These are phyloP conservation scores for Slavum lentiscoides DNA, from an alignment of 2,888 invertebrate species.

Conservation along the genomic window DNA sequence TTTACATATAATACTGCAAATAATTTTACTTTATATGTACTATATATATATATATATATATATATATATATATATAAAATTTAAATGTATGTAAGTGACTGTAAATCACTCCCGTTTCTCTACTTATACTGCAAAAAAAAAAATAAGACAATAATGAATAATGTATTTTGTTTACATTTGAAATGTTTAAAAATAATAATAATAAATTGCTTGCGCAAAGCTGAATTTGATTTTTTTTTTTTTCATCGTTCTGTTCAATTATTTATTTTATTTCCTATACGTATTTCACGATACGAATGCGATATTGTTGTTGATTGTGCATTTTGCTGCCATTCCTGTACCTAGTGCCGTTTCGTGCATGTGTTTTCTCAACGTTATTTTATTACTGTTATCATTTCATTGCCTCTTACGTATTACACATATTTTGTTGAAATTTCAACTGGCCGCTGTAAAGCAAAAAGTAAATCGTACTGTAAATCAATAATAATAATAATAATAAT, in stretches of 20 bases:
- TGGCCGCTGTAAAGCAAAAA: too few relatives aligned
- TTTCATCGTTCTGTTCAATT: constrained; percentile 15
- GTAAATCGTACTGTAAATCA: too few relatives aligned
- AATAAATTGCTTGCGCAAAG: constrained; percentile 31
- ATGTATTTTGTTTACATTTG: constrained; percentile 39
- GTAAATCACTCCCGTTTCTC: not conserved
- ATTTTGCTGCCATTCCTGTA: constrained; percentile 26
- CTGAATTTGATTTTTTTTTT: constrained; percentile 24
- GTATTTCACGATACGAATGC: constrained; percentile 7
- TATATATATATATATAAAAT: constrained; percentile 1
- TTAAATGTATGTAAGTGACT: constrained; percentile 5
- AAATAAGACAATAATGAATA: constrained; percentile 40
- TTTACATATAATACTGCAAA: constrained; percentile 6
- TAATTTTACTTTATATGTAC: constrained; percentile 18
- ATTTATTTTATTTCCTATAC: constrained; percentile 25
- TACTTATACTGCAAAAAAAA: not conserved
- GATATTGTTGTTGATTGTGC: not conserved
- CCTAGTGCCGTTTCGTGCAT: constrained; percentile 41
- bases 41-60: constrained; percentile 1
- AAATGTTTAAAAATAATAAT: constrained; percentile 24
- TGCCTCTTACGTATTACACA: constrained; percentile 21
- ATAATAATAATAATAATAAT: too few relatives aligned
- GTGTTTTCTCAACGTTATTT: constrained; percentile 49
- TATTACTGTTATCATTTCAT: constrained; percentile 31
- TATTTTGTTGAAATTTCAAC: too few relatives aligned